Conservation (phyloP, 2,797 vertebrate species). For the Thunnus albacares region DNA sequence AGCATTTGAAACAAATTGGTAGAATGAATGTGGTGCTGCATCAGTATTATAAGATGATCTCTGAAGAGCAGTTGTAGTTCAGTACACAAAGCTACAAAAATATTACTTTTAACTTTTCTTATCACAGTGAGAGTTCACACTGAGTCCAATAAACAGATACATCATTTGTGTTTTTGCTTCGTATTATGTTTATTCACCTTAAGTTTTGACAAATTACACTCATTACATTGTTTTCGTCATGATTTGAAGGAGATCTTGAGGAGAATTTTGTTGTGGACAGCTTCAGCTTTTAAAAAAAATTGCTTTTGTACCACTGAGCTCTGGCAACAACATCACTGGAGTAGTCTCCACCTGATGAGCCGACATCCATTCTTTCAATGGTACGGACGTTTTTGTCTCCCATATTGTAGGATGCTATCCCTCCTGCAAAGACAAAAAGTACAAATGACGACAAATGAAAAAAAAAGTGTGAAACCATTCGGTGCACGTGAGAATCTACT, state of each 20-base stretch:
- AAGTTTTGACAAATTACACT: fast-evolving
- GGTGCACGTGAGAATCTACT: not conserved
- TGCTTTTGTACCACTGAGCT: conserved; percentile 62
- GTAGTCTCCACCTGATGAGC: conserved; percentile 58
- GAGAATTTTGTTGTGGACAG: not conserved
- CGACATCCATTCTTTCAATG: not conserved
- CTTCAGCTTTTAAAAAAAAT: conserved; percentile 11
- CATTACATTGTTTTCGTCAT: not conserved
- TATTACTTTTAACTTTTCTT: not conserved
- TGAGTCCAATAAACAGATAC: not conserved
- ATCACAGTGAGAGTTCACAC: not conserved
- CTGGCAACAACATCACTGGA: conserved; percentile 70
- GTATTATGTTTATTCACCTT: not conserved
- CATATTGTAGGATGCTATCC: conserved; percentile 70
- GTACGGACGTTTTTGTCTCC: conserved; percentile 32
- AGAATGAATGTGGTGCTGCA: not conserved
- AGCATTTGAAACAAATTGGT: not conserved
- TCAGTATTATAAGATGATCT: not conserved
- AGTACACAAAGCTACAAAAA: not conserved
- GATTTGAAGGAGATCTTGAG: not conserved
- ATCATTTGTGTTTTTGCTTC: not conserved
- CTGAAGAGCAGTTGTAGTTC: not conserved
- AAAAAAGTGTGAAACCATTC: not conserved
- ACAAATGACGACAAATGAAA: not conserved
- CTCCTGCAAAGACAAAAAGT: conserved; percentile 50